Percentiles rank a stretch among this genome's conserved stretches.
phyloP scores from a whole-genome alignment of 2,113 vertebrate genomes.

The Pongo abelii region DNA sequence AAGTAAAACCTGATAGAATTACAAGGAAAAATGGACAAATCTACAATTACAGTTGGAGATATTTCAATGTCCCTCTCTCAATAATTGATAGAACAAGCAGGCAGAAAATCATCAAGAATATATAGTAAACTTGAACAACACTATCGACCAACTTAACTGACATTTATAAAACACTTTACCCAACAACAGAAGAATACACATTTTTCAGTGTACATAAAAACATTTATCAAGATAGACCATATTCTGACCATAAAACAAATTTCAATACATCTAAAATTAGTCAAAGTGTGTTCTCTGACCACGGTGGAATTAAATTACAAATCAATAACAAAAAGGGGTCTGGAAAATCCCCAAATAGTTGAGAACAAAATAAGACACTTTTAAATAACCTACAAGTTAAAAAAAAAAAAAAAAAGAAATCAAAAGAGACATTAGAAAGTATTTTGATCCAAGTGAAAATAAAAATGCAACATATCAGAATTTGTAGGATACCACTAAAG shows the following conservation, averaged over 20 bases:
- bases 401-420: not conserved
- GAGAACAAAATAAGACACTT: not conserved
- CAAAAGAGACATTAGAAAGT: not conserved
- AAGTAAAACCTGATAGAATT: constrained; percentile 24
- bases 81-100: constrained; percentile 5
- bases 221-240: not conserved
- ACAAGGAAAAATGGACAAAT: constrained; percentile 24
- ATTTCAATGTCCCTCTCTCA: constrained; percentile 37
- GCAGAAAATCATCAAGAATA: not conserved
- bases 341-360: not conserved
- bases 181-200: not conserved
- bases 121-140: not conserved
- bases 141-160: not conserved
- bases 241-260: not conserved
- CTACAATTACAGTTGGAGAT: not conserved
- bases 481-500: not conserved
- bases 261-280: constrained; percentile 35
- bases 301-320: constrained; percentile 39
- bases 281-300: constrained; percentile 21
- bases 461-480: not conserved
- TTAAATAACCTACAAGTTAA: not conserved
- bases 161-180: constrained; percentile 31
- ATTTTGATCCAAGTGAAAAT: constrained; percentile 9
- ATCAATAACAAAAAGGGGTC: constrained; percentile 17
- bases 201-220: not conserved